phyloP scores from a whole-genome alignment of 2,797 vertebrate species.

The Chelidonichthys spinosus region DNA sequence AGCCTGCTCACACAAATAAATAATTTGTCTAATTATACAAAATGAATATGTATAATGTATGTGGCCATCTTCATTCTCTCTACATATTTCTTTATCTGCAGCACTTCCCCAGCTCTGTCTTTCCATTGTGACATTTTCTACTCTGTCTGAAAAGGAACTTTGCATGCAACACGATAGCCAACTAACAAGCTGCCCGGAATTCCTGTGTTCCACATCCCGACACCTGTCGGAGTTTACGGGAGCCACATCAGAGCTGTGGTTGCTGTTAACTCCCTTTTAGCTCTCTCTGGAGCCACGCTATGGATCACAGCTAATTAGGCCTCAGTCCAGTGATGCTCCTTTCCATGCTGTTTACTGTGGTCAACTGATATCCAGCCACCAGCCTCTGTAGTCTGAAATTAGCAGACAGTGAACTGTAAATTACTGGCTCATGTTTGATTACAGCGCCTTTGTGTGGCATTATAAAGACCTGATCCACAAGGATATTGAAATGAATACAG shows the following conservation, averaged over 20 bases:
- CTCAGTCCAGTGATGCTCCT: constrained; percentile 18
- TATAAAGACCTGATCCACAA: constrained; percentile 10
- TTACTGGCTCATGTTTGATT: constrained; percentile 7
- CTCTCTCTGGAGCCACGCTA: constrained; percentile 22
- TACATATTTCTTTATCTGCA: constrained; percentile 22
- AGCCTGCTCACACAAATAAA: too few species aligned
- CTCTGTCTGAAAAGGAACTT: constrained; percentile 41
- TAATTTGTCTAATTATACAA: too few species aligned
- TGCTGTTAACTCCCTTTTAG: constrained; percentile 29
- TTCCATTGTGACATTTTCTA: constrained; percentile 30
- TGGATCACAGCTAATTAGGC: constrained; percentile 45
- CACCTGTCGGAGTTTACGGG: constrained; percentile 53
- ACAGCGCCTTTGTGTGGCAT: not conserved
- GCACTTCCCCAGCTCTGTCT: constrained; percentile 24
- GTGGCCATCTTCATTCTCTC: not conserved
- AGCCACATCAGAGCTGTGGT: constrained; percentile 15
- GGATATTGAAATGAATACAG: constrained; percentile 27
- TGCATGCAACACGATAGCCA: constrained; percentile 7
- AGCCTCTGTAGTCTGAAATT: constrained; percentile 13
- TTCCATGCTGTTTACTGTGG: constrained; percentile 18
- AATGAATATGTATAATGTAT: too few species aligned
- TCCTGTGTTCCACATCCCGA: constrained; percentile 21
- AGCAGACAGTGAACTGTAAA: constrained; percentile 18
- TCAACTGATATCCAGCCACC: constrained; percentile 17
- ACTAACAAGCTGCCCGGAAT: constrained; percentile 31